phyloP scores from a whole-genome alignment of 2,797 vertebrate genomes.

The Cephalopachus bancanus region DNA sequence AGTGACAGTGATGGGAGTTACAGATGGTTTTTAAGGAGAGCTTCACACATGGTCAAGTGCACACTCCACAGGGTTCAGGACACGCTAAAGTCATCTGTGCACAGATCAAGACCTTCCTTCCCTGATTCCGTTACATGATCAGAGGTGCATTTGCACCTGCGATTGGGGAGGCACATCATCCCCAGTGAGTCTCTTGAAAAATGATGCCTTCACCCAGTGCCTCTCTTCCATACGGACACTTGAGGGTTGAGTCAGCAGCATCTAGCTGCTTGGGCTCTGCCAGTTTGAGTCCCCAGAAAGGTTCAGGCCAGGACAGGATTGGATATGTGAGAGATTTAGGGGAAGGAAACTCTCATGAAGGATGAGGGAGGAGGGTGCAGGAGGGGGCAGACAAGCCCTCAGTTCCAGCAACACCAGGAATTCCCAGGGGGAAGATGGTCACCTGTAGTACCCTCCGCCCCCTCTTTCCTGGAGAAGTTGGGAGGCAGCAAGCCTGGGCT shows the following conservation, averaged over 20 bases:
- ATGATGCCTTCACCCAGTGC: not conserved
- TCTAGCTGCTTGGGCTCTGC: not conserved
- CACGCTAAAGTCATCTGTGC: not conserved
- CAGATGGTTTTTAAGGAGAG: not conserved
- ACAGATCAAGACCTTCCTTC: not conserved
- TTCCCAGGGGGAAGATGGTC: not conserved
- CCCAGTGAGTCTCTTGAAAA: slow-evolving; percentile 24
- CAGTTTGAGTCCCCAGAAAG: not conserved
- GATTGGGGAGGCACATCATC: not conserved
- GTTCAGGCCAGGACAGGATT: not conserved
- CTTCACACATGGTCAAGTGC: not conserved
- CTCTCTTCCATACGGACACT: not conserved
- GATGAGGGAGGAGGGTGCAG: not conserved
- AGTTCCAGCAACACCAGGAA: not conserved
- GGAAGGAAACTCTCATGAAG: not conserved
- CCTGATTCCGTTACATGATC: not conserved
- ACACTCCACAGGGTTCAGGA: not conserved
- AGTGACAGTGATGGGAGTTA: not conserved
- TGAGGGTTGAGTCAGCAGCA: not conserved
- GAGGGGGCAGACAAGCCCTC: not conserved
- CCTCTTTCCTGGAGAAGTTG: not conserved
- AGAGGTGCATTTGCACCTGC: not conserved
- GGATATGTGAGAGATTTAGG: not conserved
- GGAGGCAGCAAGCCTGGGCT: not conserved
- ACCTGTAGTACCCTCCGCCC: too few relatives aligned